Evolutionary conservation across 2,888 invertebrate species (phyloP), one percentile per base, ranked within the genome.

Genomic region (Sarcophaga variegata): DNA sequence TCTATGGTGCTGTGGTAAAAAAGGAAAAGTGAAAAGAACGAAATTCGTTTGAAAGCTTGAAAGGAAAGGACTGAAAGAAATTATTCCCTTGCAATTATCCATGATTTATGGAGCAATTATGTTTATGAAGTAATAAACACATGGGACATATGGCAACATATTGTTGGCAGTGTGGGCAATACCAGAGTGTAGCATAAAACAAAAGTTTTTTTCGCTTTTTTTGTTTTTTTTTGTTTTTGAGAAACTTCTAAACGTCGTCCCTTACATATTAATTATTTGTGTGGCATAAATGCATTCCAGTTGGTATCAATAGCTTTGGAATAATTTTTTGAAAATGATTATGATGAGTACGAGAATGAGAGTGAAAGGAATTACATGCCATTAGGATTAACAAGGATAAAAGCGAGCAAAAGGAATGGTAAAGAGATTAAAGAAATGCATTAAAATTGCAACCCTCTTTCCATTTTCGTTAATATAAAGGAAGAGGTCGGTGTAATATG

Each of bases 71-170:
- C 64, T 67, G 8, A 37, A 37, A 37, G n/a, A 84, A 81, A 67
- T 76, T 84, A 84, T 87, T 87, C 79, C 76, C 78, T 79, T 84
- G 87, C 84, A 87, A 87, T 87, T 87, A 87, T 76, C 62, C 63
- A 84, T 87, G 87, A 87, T 87, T 87, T 87, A 87, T 87, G 59
- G 81, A 64, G 76, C 84, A 87, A 84, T 87, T 84, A 87, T 87
- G 84, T 79, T 84, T 84, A 87, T 84, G 79, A 79, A 84, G 84
- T 76, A 79, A 82, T 79, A 84, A 87, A 75, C 87, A 79, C 79
- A 84, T 82, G 77, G 47, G 84, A 79, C 84, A 87, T 87, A 86
- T 86, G 86, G 86, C 83, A 72, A 67, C 86, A 83, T 79, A 80
- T 69, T 69, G 37, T 25, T 71, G 47, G 27, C 62, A 20, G 45